Evolutionary conservation across 1,140 invertebrate genomes (phyloP).

Genomic region (Meteorus sp.): DNA sequence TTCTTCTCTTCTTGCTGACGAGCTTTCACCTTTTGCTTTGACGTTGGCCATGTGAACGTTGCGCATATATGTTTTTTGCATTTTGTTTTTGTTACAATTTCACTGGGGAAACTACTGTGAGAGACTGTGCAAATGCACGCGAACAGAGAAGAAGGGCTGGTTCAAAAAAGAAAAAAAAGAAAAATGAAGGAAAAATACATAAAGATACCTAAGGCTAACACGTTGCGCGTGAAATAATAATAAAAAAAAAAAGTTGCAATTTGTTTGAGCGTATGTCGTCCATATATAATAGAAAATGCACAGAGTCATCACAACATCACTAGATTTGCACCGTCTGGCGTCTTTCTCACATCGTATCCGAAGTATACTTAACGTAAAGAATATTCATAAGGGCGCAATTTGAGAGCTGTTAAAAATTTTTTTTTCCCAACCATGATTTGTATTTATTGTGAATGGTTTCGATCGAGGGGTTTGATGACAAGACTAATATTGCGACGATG

Average conservation of each 20-base stretch:
- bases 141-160: not conserved
- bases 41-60: not conserved
- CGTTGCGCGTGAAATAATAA: not conserved
- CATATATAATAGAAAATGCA: not conserved
- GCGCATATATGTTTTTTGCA: conserved; percentile 3
- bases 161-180: not conserved
- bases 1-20: conserved; percentile 10
- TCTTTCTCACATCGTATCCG: not conserved
- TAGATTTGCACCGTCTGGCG: not conserved
- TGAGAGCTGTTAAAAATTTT: not conserved
- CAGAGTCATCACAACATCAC: conserved; percentile 4
- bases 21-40: conserved; percentile 15
- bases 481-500: conserved; percentile 1
- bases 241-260: conserved; percentile 12
- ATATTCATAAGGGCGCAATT: not conserved
- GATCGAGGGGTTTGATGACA: no score
- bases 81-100: conserved; percentile 1
- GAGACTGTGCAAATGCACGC: no score
- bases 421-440: no score
- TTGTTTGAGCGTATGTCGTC: conserved; percentile 11
- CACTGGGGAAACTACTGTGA: not conserved
- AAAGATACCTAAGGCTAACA: not conserved
- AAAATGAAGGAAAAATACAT: not conserved
- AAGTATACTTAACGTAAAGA: not conserved
- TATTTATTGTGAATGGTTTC: no score